Percentiles rank a stretch among this genome's conserved stretches.
Evolutionary conservation across 2,888 invertebrate species (phyloP).

Genomic region (Plagodis dolabraria): DNA sequence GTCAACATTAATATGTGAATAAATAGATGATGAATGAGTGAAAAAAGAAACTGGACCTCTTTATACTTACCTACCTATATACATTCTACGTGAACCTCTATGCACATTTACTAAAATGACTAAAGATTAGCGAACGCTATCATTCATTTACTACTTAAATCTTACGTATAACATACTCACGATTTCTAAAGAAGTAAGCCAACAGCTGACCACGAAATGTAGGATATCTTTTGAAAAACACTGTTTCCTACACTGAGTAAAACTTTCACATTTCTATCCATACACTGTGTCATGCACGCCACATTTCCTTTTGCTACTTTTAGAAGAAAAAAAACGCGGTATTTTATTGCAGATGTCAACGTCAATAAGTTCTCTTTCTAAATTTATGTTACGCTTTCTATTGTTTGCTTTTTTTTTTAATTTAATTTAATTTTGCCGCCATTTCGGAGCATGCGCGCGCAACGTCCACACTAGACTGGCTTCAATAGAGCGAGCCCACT

Average conservation of each 20-base stretch:
- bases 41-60: too few relatives aligned
- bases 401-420: constrained; percentile 41
- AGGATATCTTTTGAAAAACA: constrained; percentile 14
- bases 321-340: neutral
- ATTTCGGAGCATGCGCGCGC: constrained; percentile 63
- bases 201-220: constrained; percentile 25
- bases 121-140: too few relatives aligned
- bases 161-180: constrained; percentile 13
- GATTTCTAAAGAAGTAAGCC: constrained; percentile 14
- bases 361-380: constrained; percentile 21
- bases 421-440: constrained; percentile 46
- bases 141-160: neutral
- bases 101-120: too few relatives aligned
- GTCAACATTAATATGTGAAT: too few relatives aligned
- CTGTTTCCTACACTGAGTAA: constrained; percentile 33
- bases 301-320: constrained; percentile 11
- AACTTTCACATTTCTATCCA: constrained; percentile 72
- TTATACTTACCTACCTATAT: too few relatives aligned
- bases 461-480: constrained; percentile 65
- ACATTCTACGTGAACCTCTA: too few relatives aligned
- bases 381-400: constrained; percentile 32
- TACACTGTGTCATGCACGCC: constrained; percentile 10
- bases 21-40: too few relatives aligned
- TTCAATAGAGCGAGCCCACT: constrained; percentile 56
- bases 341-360: constrained; percentile 10